Evolutionary conservation across 2,888 invertebrate species (phyloP).

Genomic region (Smittia sp.): DNA sequence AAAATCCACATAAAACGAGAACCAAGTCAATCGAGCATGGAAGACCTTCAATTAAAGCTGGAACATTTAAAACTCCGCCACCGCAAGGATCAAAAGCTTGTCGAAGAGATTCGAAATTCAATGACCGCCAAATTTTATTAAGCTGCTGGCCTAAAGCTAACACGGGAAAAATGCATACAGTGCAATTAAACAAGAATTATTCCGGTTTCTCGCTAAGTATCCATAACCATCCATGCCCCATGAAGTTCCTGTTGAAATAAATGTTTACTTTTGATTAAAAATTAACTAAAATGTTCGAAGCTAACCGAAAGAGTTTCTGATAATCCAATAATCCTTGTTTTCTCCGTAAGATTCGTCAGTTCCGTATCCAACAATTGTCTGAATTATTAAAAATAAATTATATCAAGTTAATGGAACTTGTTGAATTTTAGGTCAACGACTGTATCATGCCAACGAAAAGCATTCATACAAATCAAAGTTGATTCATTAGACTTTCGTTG

Average conservation of each 20-base stretch:
- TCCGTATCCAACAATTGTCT: constrained; percentile 6
- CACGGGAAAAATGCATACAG: background rate
- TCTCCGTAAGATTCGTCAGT: background rate
- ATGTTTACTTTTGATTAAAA: background rate
- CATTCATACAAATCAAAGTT: too few relatives aligned
- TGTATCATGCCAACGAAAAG: too few relatives aligned
- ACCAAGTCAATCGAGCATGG: background rate
- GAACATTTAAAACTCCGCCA: background rate
- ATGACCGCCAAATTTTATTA: too few relatives aligned
- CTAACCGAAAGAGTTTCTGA: background rate
- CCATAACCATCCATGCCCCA: background rate
- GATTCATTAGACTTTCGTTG: too few relatives aligned
- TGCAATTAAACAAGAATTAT: background rate
- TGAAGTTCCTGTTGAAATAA: background rate
- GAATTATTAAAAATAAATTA: too few relatives aligned
- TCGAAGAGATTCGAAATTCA: background rate
- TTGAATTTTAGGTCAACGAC: too few relatives aligned
- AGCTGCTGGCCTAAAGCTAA: background rate
- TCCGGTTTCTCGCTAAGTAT: background rate
- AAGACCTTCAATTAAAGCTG: background rate
- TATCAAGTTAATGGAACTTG: too few relatives aligned
- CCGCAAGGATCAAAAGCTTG: background rate
- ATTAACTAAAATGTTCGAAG: background rate
- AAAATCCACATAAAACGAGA: background rate
- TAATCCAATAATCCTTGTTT: background rate